These are phyloP conservation scores for Protobothrops mucrosquamatus DNA, from an alignment of 2,113 vertebrate genomes.

Conservation along the genomic window DNA sequence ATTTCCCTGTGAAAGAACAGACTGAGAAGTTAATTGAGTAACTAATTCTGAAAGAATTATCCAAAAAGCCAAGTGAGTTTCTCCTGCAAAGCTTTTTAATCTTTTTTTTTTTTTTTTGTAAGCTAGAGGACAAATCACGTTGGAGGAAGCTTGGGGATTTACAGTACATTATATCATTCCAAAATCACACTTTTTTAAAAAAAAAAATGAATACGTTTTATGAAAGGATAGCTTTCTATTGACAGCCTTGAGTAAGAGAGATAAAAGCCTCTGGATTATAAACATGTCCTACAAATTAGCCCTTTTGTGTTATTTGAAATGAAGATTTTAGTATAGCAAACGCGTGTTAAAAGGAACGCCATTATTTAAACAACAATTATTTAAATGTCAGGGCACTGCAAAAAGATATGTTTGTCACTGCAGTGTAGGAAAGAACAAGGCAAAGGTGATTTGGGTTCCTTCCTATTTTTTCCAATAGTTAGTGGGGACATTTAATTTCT, in stretches of 20 bases:
- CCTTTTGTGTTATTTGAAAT: not conserved
- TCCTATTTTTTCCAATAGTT: not conserved
- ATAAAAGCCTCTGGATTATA: not conserved
- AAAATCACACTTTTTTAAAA: not conserved
- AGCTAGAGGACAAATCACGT: not conserved
- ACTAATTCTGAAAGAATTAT: not conserved
- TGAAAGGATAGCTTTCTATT: not conserved
- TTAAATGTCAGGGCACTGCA: not conserved
- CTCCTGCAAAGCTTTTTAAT: not conserved
- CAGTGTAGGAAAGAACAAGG: too few relatives aligned
- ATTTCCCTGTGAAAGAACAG: not conserved
- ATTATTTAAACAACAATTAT: not conserved
- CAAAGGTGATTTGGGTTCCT: not conserved
- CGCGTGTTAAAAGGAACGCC: not conserved
- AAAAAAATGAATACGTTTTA: not conserved
- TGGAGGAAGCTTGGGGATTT: not conserved
- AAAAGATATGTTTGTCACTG: too few relatives aligned
- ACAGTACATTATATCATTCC: not conserved
- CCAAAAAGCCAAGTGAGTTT: not conserved
- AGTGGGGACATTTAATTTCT: not conserved
- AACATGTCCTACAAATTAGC: not conserved
- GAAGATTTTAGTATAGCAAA: not conserved
- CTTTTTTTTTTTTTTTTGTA: not conserved
- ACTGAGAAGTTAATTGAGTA: not conserved
- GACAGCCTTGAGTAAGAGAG: not conserved